Conservation (phyloP, 2,888 invertebrate genomes). For the Agonum fuliginosum region DNA sequence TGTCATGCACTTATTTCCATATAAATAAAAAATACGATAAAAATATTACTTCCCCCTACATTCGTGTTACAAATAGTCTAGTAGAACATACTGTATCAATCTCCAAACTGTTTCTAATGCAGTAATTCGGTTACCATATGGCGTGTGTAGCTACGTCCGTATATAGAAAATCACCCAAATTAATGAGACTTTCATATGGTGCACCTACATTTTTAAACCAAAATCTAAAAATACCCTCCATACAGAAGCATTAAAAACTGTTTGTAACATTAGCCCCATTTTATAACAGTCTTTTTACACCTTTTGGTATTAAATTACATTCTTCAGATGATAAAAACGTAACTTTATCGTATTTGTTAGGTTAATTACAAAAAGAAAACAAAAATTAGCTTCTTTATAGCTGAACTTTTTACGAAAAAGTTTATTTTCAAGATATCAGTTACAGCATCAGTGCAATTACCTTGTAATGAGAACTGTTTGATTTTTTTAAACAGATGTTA, state of each 20-base stretch:
- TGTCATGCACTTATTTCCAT: no score
- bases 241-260: not conserved
- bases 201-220: slow-evolving; percentile 1
- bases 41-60: no score
- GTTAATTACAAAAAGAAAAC: not conserved
- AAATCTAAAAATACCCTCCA: not conserved
- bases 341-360: slow-evolving; percentile 1
- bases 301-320: not conserved
- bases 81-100: slow-evolving; percentile 21
- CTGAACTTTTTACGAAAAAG: no score
- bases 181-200: slow-evolving; percentile 28
- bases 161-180: slow-evolving; percentile 20
- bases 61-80: not conserved
- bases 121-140: slow-evolving; percentile 23
- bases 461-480: slow-evolving; percentile 3
- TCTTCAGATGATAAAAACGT: not conserved
- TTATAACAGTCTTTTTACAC: slow-evolving; percentile 1
- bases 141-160: not conserved
- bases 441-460: slow-evolving; percentile 1
- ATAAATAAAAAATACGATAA: no score
- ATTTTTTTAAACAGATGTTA: not conserved
- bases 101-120: slow-evolving; percentile 5
- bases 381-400: slow-evolving; percentile 4
- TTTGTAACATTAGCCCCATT: not conserved
- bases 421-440: slow-evolving; percentile 6